Conservation (phyloP, 2,113 vertebrate genomes). For the Myrmecophaga tridactyla region DNA sequence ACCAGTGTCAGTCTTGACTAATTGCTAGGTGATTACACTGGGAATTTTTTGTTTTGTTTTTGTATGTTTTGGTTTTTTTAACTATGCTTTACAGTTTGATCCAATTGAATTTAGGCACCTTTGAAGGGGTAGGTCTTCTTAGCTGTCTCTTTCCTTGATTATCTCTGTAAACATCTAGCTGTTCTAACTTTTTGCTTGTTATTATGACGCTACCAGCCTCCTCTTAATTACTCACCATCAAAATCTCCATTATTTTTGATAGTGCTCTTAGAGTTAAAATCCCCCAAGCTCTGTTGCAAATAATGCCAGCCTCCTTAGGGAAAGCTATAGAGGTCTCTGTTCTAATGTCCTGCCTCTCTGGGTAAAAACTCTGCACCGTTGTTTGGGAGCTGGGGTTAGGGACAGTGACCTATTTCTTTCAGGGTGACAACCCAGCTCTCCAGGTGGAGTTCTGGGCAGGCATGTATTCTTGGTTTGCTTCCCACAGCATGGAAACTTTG, state of each 20-base stretch:
- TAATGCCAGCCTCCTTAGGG: neutral
- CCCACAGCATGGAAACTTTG: neutral
- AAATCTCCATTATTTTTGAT: neutral
- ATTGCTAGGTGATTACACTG: neutral
- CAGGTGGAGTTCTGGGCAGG: neutral
- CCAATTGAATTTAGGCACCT: neutral
- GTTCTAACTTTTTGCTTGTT: neutral
- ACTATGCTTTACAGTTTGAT: neutral
- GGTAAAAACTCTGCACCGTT: neutral
- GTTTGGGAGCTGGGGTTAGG: neutral
- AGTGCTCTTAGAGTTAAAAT: slow-evolving; percentile 9
- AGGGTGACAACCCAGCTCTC: neutral
- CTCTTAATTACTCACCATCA: neutral
- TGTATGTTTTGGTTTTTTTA: neutral
- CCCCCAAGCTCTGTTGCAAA: neutral
- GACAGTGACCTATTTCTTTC: neutral
- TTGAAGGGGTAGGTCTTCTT: neutral
- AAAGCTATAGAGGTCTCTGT: neutral
- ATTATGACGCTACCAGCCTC: neutral
- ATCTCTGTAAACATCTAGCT: neutral
- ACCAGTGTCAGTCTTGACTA: neutral
- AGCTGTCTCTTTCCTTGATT: neutral
- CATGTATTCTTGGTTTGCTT: slow-evolving; percentile 33
- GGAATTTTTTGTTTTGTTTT: neutral
- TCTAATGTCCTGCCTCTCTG: neutral